These are phyloP conservation scores for Spinibarbus caldwelli DNA, from an alignment of 2,797 vertebrate species.

Conservation along the genomic window DNA sequence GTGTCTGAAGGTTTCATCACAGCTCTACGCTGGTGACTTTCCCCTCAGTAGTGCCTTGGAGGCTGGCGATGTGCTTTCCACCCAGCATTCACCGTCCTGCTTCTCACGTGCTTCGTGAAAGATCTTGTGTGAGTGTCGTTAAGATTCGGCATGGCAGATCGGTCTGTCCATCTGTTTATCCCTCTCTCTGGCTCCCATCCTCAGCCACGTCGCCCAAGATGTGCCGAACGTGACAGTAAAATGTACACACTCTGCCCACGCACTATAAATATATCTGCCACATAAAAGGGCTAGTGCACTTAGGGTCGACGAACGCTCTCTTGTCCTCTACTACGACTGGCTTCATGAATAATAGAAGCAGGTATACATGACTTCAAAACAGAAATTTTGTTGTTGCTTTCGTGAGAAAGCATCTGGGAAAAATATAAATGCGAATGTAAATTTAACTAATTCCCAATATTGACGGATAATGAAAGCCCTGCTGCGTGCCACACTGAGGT, in stretches of 20 bases:
- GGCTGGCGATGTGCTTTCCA: conserved; percentile 25
- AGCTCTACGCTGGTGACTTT: conserved; percentile 35
- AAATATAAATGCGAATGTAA: not conserved
- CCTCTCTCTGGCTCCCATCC: conserved; percentile 27
- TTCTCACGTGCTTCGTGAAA: conserved; percentile 6
- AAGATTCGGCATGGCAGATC: conserved; percentile 15
- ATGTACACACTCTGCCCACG: conserved; percentile 52
- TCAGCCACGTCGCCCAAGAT: conserved; percentile 7
- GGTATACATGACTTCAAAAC: conserved; percentile 22
- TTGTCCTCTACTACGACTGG: conserved; percentile 29
- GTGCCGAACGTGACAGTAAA: conserved; percentile 43
- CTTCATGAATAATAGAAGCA: conserved; percentile 31
- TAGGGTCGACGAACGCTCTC: conserved; percentile 40
- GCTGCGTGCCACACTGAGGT: conserved; percentile 26
- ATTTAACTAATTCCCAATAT: not conserved
- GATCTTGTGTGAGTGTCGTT: not conserved
- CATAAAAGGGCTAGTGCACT: conserved; percentile 50
- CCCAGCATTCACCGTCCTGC: conserved; percentile 3
- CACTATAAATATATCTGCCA: conserved; percentile 58
- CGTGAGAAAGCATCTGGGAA: not conserved
- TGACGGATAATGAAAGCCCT: conserved; percentile 8
- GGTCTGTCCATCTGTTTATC: conserved; percentile 38
- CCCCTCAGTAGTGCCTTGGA: conserved; percentile 22
- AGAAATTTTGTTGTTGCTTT: not conserved
- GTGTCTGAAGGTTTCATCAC: conserved; percentile 1